A percentile compares a stretch with the other conserved stretches of the same genome.
phyloP scores from a whole-genome alignment of 2,797 vertebrate genomes.

The Chaetodon trifasciatus region DNA sequence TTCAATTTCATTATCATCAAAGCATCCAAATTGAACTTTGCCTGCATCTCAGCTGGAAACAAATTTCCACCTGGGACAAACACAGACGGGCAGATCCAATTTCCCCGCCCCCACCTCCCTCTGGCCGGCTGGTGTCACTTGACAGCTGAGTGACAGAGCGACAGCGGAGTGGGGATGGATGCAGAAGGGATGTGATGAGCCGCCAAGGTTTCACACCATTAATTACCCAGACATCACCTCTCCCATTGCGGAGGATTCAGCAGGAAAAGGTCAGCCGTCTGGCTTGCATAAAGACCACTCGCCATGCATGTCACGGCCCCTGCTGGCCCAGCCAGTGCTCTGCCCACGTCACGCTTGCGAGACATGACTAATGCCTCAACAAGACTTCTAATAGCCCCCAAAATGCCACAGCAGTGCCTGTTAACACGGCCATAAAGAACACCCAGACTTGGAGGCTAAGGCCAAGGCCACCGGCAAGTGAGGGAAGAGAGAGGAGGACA shows the following conservation, averaged over 20 bases:
- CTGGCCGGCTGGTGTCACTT: slow-evolving; percentile 26
- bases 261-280: slow-evolving; percentile 82
- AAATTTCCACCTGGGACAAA: slow-evolving; percentile 44
- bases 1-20: slow-evolving; percentile 46
- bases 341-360: slow-evolving; percentile 64
- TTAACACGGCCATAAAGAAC: slow-evolving; percentile 55
- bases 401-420: slow-evolving; percentile 68
- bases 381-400: slow-evolving; percentile 58
- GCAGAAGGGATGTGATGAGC: slow-evolving; percentile 41
- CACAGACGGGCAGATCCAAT: slow-evolving; percentile 50
- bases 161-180: slow-evolving; percentile 28
- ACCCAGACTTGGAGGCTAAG: slow-evolving; percentile 9
- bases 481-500: neutral
- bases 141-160: slow-evolving; percentile 59
- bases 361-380: slow-evolving; percentile 73
- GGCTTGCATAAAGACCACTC: slow-evolving; percentile 65
- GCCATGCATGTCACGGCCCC: slow-evolving; percentile 71
- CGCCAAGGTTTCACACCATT: slow-evolving; percentile 59
- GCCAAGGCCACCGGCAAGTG: slow-evolving; percentile 14
- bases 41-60: slow-evolving; percentile 35
- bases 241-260: slow-evolving; percentile 45
- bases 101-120: slow-evolving; percentile 4
- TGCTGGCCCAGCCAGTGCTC: slow-evolving; percentile 32
- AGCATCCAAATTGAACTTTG: slow-evolving; percentile 44
- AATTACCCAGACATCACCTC: slow-evolving; percentile 77